Evolutionary conservation across 2,888 invertebrate species (phyloP).

Genomic region (Ormia ochracea): DNA sequence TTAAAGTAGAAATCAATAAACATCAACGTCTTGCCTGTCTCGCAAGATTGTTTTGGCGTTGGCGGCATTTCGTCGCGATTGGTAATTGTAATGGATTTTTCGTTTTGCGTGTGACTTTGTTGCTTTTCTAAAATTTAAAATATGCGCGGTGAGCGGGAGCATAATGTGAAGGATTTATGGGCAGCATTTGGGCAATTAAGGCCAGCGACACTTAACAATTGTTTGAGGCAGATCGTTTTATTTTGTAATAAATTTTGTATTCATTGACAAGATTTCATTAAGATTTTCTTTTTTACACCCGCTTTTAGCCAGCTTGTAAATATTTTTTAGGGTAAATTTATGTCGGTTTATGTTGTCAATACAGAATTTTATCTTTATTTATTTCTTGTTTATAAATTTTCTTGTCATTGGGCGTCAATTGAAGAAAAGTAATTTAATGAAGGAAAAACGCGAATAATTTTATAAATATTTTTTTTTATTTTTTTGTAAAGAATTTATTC

Average conservation of each 20-base stretch:
- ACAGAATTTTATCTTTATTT: no score
- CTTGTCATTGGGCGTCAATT: slow-evolving; percentile 59
- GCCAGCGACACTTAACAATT: not conserved
- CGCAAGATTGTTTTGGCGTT: slow-evolving; percentile 47
- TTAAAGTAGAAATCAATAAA: slow-evolving; percentile 40
- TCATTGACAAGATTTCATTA: not conserved
- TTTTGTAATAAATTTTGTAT: not conserved
- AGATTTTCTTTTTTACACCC: not conserved
- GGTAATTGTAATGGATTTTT: slow-evolving; percentile 49
- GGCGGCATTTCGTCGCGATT: slow-evolving; percentile 54
- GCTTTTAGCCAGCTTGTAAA: not conserved
- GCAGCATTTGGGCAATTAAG: not conserved
- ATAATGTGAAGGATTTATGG: not conserved
- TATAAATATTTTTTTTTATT: no score
- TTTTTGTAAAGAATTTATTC: slow-evolving; percentile 20
- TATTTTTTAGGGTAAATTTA: slow-evolving; percentile 3
- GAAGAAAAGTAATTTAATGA: slow-evolving; percentile 47
- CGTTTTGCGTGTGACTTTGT: not conserved
- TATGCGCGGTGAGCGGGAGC: not conserved
- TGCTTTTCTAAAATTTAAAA: not conserved
- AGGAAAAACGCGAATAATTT: slow-evolving; percentile 47
- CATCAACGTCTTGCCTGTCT: slow-evolving; percentile 42
- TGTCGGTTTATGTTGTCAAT: slow-evolving; percentile 2
- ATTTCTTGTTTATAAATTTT: slow-evolving; percentile 10
- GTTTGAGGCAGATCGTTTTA: not conserved